Evolutionary conservation across 2,888 invertebrate genomes (phyloP).

Genomic region (Pristionchus fissidentatus): DNA sequence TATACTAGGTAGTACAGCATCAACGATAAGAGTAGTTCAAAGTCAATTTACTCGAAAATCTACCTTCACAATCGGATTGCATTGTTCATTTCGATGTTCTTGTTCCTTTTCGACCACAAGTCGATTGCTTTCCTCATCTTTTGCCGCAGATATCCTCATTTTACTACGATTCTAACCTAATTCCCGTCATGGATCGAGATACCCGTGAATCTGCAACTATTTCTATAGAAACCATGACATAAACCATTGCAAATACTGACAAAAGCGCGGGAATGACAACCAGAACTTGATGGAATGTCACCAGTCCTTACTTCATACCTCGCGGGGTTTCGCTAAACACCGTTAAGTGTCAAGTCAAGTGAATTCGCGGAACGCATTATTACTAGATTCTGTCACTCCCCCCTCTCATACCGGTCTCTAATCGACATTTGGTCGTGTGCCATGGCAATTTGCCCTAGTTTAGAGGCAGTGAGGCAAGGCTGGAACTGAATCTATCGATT

Average conservation of each 20-base stretch:
- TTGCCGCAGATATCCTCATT: background rate
- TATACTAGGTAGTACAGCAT: background rate
- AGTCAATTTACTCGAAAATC: background rate
- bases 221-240: background rate
- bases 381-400: conserved; percentile 35
- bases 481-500: background rate
- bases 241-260: background rate
- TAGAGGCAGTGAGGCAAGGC: too few relatives aligned
- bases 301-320: background rate
- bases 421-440: conserved; percentile 1
- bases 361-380: background rate
- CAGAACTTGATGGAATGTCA: background rate
- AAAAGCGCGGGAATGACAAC: background rate
- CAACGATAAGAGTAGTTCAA: too few relatives aligned
- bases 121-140: background rate
- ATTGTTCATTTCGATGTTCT: background rate
- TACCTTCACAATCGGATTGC: background rate
- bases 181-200: background rate
- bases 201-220: conserved; percentile 10
- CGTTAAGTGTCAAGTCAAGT: background rate
- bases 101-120: background rate
- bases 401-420: conserved; percentile 11
- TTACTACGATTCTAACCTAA: background rate
- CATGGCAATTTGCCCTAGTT: too few relatives aligned
- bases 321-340: conserved; percentile 12